Percentiles rank a stretch among this genome's conserved stretches.
phyloP scores from a whole-genome alignment of 2,797 vertebrate species.

The Orestias chungarensis region DNA sequence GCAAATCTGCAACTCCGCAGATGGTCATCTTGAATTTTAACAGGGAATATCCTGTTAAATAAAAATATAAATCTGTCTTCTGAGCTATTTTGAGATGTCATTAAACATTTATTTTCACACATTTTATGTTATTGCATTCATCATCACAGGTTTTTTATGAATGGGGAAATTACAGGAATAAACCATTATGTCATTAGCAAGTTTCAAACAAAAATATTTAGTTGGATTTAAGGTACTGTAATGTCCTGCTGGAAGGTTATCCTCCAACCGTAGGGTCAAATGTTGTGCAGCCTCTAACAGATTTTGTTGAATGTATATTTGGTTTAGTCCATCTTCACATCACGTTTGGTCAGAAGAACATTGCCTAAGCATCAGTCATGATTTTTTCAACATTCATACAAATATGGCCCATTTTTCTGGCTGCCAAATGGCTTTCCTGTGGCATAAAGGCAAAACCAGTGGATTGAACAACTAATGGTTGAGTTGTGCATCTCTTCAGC shows the following conservation, averaged over 20 bases:
- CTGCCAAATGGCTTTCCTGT: no score
- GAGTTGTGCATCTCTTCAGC: no score
- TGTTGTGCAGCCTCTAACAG: not conserved
- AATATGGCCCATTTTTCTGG: no score
- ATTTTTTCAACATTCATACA: no score
- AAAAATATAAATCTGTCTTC: not conserved
- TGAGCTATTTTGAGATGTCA: not conserved
- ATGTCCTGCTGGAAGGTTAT: not conserved
- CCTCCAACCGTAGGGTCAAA: not conserved
- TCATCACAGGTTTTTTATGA: not conserved
- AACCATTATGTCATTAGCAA: not conserved
- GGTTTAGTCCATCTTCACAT: not conserved
- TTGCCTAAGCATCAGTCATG: not conserved
- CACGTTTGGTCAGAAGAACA: not conserved
- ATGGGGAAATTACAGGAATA: not conserved
- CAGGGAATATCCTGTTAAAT: not conserved
- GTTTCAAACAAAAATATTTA: not conserved
- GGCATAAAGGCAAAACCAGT: no score
- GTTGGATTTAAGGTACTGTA: not conserved
- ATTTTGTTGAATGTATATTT: not conserved
- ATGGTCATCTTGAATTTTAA: not conserved
- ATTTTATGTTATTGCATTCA: no score
- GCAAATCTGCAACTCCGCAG: not conserved
- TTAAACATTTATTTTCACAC: not conserved
- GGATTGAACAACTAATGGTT: no score